A percentile compares a stretch with the other conserved stretches of the same genome.
phyloP scores from a whole-genome alignment of 53 echinoderm and acorn worm genomes.

The Antedon mediterranea region DNA sequence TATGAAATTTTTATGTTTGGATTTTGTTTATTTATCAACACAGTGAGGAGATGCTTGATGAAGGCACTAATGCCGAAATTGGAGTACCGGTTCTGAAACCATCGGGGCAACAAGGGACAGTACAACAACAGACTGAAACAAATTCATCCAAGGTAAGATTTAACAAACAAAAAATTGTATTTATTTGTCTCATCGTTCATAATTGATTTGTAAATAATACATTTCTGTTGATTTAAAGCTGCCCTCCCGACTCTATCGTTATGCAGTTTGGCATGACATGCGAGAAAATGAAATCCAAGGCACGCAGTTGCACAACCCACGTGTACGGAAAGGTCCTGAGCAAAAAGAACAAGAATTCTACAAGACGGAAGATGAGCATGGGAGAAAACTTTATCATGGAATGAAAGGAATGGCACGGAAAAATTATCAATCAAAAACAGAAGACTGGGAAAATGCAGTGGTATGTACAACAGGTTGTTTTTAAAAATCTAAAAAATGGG shows the following conservation, averaged over 20 bases:
- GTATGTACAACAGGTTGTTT: too few relatives aligned
- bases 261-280: conserved; percentile 80
- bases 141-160: not conserved
- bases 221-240: conserved; percentile 17
- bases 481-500: too few relatives aligned
- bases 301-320: conserved; percentile 40
- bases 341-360: conserved; percentile 68
- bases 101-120: not conserved
- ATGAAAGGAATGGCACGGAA: conserved; percentile 42
- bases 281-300: conserved; percentile 60
- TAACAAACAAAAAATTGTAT: too few relatives aligned
- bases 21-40: not conserved
- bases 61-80: not conserved
- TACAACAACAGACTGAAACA: not conserved
- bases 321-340: conserved; percentile 58
- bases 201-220: not conserved
- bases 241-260: conserved; percentile 54
- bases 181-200: too few relatives aligned
- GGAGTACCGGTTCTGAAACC: not conserved
- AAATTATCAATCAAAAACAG: conserved; percentile 33
- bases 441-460: conserved; percentile 70
- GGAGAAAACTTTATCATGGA: conserved; percentile 48
- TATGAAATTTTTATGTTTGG: too few relatives aligned
- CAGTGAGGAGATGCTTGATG: not conserved
- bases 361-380: conserved; percentile 58